These are phyloP conservation scores for Columba livia DNA, from an alignment of 2,113 vertebrate species.

Conservation along the genomic window DNA sequence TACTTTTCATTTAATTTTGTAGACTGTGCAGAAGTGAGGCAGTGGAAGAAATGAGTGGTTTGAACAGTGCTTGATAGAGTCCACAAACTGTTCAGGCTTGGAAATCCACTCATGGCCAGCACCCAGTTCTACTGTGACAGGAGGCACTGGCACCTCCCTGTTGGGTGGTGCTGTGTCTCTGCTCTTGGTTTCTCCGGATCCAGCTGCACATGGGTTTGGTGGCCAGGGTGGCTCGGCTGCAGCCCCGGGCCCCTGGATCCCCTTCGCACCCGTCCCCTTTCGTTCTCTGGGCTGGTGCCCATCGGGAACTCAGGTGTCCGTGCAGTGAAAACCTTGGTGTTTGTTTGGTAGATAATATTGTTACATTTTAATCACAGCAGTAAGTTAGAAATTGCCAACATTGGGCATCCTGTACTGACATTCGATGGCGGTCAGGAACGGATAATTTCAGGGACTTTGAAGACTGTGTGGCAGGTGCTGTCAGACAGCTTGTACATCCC, in stretches of 20 bases:
- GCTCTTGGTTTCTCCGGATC: background rate
- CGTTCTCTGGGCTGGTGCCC: fast-evolving
- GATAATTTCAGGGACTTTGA: background rate
- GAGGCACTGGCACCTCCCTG: background rate
- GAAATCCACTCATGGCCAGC: background rate
- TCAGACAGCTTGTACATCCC: fast-evolving
- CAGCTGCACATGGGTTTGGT: fast-evolving
- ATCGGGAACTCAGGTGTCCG: fast-evolving
- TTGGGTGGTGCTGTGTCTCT: background rate
- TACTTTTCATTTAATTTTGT: background rate
- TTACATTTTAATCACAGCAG: background rate
- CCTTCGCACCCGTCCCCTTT: fast-evolving
- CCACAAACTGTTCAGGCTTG: background rate
- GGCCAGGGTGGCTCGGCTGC: background rate
- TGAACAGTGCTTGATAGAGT: background rate
- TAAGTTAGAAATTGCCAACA: fast-evolving
- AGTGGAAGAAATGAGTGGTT: background rate
- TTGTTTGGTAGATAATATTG: background rate
- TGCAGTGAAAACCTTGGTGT: fast-evolving
- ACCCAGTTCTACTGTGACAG: fast-evolving
- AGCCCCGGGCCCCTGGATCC: background rate
- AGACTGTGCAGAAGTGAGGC: background rate
- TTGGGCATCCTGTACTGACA: background rate
- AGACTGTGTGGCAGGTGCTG: background rate
- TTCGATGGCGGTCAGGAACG: fast-evolving